Percentiles rank a stretch among this genome's conserved stretches.
Evolutionary conservation across 2,888 invertebrate species (phyloP).

Genomic region (Drosophila paranaensis): DNA sequence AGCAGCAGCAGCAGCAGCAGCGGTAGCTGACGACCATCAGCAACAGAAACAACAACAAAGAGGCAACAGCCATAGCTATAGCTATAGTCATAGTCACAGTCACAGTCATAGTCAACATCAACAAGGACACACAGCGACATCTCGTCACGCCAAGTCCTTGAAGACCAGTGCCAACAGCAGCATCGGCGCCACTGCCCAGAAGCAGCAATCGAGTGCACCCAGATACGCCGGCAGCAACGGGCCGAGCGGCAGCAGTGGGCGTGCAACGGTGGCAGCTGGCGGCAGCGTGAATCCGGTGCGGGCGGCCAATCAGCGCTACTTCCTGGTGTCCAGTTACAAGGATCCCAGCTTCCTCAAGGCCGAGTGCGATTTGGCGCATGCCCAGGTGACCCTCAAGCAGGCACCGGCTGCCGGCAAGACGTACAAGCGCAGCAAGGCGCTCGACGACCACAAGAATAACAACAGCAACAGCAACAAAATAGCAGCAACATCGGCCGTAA

Average conservation of each 20-base stretch:
- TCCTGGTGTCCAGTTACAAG: slow-evolving; percentile 80
- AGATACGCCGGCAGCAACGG: slow-evolving; percentile 20
- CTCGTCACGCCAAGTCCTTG: slow-evolving; percentile 30
- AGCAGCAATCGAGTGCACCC: slow-evolving; percentile 17
- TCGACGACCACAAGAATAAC: slow-evolving; percentile 55
- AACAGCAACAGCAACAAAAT: slow-evolving; percentile 51
- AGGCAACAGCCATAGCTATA: slow-evolving; percentile 11
- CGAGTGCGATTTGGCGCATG: slow-evolving; percentile 84
- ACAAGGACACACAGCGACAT: slow-evolving; percentile 9
- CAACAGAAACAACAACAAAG: slow-evolving; percentile 15
- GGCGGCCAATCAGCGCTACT: slow-evolving; percentile 80
- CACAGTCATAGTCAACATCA: slow-evolving; percentile 7
- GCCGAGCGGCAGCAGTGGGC: slow-evolving; percentile 15
- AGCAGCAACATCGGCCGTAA: slow-evolving; percentile 32
- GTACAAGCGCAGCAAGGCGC: slow-evolving; percentile 52
- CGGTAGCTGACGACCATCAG: slow-evolving; percentile 18
- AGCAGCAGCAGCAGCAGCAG: slow-evolving; percentile 30
- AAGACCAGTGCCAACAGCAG: slow-evolving; percentile 12
- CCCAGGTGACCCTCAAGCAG: slow-evolving; percentile 71
- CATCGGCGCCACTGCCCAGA: slow-evolving; percentile 7
- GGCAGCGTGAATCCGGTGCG: slow-evolving; percentile 74
- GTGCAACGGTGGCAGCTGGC: slow-evolving; percentile 11
- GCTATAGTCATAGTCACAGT: slow-evolving; percentile 8
- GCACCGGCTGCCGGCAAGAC: slow-evolving; percentile 23
- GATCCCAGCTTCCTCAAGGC: slow-evolving; percentile 83